Evolutionary conservation across 2,888 invertebrate species (phyloP).

Genomic region (Dromius quadrimaculatus): DNA sequence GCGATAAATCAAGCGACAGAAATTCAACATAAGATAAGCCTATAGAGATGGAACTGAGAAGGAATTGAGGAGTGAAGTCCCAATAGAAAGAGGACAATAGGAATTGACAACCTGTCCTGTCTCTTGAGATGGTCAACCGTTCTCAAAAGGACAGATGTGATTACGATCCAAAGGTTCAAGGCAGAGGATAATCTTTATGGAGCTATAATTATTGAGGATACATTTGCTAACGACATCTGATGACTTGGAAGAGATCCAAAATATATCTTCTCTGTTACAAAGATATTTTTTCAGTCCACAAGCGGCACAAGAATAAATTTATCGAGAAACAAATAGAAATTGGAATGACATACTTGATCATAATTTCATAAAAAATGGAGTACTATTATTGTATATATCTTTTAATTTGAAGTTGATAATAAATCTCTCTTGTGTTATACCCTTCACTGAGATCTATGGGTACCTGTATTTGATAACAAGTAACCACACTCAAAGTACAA

Average conservation of each 20-base stretch:
- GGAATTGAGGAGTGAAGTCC: background rate
- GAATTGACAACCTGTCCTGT: slow-evolving; percentile 8
- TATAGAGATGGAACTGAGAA: background rate
- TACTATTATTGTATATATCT: too few species aligned
- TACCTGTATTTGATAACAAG: too few species aligned
- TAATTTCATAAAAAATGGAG: too few species aligned
- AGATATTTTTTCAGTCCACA: too few species aligned
- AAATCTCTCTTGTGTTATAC: too few species aligned
- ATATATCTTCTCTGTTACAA: too few species aligned
- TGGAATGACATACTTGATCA: too few species aligned
- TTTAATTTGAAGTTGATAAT: too few species aligned
- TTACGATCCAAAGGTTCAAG: background rate
- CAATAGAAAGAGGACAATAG: slow-evolving; percentile 8
- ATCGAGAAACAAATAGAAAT: too few species aligned
- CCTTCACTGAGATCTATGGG: too few species aligned
- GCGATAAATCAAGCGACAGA: slow-evolving; percentile 36
- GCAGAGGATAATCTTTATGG: background rate
- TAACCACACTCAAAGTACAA: too few species aligned
- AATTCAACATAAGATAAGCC: slow-evolving; percentile 30
- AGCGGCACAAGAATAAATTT: too few species aligned
- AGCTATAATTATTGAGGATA: slow-evolving; percentile 20
- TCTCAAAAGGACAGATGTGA: background rate
- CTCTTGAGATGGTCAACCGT: background rate
- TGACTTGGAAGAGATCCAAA: slow-evolving; percentile 10
- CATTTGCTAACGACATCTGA: background rate